Conservation (phyloP, 2,113 vertebrate species). For the Mixornis gularis region DNA sequence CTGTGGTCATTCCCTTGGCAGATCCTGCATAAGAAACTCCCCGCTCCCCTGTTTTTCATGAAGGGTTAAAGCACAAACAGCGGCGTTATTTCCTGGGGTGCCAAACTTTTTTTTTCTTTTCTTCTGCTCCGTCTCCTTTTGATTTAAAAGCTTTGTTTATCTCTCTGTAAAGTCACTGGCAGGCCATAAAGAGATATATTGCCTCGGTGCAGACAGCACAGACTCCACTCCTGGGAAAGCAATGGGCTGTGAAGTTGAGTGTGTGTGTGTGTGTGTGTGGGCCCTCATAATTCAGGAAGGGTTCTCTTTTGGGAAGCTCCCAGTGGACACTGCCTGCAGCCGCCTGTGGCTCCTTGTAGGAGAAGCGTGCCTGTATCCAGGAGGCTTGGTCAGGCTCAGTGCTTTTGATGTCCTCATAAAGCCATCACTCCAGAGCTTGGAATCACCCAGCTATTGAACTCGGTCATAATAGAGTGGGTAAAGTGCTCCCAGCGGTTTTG, state of each 20-base stretch:
- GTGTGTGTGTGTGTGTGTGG: conserved; percentile 63
- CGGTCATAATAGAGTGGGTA: background rate
- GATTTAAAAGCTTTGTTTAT: conserved; percentile 70
- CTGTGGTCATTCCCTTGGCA: background rate
- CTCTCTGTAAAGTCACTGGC: conserved; percentile 55
- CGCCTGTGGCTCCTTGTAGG: background rate
- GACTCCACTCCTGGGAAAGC: conserved; percentile 35
- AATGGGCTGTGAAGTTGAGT: conserved; percentile 50
- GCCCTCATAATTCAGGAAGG: conserved; percentile 53
- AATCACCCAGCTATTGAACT: conserved; percentile 15
- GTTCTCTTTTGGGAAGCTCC: conserved; percentile 54
- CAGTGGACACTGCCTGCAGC: background rate
- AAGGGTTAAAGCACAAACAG: conserved; percentile 49
- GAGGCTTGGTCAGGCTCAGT: background rate
- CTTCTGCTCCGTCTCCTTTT: conserved; percentile 26
- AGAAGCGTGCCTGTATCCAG: background rate
- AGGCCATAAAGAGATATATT: conserved; percentile 64
- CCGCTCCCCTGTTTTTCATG: background rate
- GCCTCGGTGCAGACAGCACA: conserved; percentile 59
- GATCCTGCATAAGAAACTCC: background rate
- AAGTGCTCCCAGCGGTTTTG: background rate
- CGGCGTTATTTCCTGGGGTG: background rate
- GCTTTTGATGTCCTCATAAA: conserved; percentile 59
- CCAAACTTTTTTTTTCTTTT: conserved; percentile 4
- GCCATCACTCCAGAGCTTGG: conserved; percentile 29